phyloP scores from a whole-genome alignment of 2,113 vertebrate genomes.

The Raja brachyura region DNA sequence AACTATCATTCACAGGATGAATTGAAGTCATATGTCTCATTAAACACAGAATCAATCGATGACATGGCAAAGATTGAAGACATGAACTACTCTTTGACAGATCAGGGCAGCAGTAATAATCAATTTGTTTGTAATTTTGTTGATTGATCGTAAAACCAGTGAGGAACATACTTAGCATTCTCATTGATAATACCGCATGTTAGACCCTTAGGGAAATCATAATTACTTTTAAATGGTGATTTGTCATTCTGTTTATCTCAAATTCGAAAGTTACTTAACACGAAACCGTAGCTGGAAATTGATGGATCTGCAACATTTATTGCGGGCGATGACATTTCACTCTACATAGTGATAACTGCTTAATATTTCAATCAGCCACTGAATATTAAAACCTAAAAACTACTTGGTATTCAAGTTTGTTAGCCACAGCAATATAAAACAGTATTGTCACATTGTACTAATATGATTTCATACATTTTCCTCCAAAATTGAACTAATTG shows the following conservation, averaged over 20 bases:
- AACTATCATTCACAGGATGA: not conserved
- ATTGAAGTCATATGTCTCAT: not conserved
- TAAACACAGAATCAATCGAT: not conserved
- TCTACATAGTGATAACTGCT: not conserved
- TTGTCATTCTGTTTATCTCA: not conserved
- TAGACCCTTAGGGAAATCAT: not conserved
- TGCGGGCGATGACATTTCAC: not conserved
- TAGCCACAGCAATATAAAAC: not conserved
- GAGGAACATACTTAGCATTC: not conserved
- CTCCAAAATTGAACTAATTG: too few relatives aligned
- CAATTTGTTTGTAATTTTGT: not conserved
- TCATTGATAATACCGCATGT: not conserved
- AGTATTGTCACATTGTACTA: not conserved
- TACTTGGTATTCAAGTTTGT: not conserved
- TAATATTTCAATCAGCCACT: not conserved
- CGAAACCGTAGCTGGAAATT: not conserved
- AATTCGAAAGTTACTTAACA: conserved; percentile 6
- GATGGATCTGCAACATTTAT: not conserved
- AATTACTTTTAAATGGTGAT: not conserved
- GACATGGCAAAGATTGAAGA: not conserved
- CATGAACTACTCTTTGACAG: not conserved
- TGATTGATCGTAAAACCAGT: not conserved
- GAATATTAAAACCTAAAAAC: not conserved
- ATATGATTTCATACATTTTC: not conserved
- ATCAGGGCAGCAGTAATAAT: not conserved